Percentiles rank a stretch among this genome's conserved stretches.
Conservation (phyloP, 2,888 invertebrate genomes). For the Eutolmus rufibarbis region DNA sequence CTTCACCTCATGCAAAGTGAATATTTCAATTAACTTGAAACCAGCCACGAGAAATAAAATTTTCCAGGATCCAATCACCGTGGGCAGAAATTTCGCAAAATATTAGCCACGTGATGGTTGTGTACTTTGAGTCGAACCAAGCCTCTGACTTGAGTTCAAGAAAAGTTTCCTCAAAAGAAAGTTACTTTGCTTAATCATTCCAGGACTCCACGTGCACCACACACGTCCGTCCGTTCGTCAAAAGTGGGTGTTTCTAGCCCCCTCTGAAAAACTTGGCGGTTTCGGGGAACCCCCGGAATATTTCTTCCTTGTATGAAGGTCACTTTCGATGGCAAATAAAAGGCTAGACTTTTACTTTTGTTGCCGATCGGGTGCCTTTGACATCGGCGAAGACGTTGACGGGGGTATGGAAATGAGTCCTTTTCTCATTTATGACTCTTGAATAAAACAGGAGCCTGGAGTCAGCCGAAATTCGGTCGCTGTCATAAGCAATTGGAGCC, state of each 20-base stretch:
- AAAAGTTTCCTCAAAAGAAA: neutral
- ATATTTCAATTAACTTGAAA: neutral
- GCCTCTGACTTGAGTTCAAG: neutral
- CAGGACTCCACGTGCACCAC: neutral
- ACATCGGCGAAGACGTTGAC: neutral
- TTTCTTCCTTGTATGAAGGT: neutral
- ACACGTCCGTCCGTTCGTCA: neutral
- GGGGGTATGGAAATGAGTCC: neutral
- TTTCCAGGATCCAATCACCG: neutral
- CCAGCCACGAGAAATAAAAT: neutral
- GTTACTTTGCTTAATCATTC: neutral
- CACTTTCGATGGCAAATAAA: neutral
- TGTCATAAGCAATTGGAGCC: slow-evolving; percentile 5
- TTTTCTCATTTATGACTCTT: neutral
- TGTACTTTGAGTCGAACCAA: neutral
- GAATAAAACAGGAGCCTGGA: slow-evolving; percentile 26
- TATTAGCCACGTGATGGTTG: neutral
- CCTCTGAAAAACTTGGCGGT: neutral
- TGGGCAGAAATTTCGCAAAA: neutral
- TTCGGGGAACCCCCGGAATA: neutral
- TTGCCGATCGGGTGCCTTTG: neutral
- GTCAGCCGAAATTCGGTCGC: neutral
- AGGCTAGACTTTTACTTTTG: neutral
- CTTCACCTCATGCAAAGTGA: neutral
- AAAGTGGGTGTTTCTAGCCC: neutral